These are phyloP conservation scores for Clepsis dumicolana DNA, from an alignment of 2,888 invertebrate species.

Conservation along the genomic window DNA sequence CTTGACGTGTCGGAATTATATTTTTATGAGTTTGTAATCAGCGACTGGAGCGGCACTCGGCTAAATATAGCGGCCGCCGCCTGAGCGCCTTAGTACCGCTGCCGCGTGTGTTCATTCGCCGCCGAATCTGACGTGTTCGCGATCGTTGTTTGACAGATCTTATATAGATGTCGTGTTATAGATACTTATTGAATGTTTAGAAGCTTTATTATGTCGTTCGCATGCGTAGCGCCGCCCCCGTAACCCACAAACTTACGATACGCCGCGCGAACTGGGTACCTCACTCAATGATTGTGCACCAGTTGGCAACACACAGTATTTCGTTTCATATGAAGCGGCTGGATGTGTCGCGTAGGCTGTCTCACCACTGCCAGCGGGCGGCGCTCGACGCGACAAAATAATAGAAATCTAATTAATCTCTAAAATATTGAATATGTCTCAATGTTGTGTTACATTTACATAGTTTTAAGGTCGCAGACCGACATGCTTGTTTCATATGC, in stretches of 20 bases:
- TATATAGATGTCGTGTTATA: constrained; percentile 41
- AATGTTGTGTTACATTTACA: constrained; percentile 26
- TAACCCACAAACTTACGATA: too few species aligned
- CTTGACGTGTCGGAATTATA: constrained; percentile 52
- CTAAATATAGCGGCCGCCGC: constrained; percentile 40
- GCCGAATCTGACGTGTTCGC: constrained; percentile 49
- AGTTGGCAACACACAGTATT: too few species aligned
- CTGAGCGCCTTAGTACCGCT: constrained; percentile 52
- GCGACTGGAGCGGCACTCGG: constrained; percentile 39
- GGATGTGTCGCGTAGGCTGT: neutral
- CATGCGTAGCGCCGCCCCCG: neutral
- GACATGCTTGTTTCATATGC: constrained; percentile 27
- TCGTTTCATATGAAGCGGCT: neutral
- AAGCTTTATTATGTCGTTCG: constrained; percentile 28
- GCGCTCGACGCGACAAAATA: neutral
- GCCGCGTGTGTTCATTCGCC: constrained; percentile 68
- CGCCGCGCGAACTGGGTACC: too few species aligned
- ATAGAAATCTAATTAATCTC: constrained; percentile 26
- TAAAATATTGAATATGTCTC: constrained; percentile 28
- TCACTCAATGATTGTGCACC: too few species aligned
- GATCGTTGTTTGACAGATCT: constrained; percentile 38
- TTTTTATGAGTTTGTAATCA: constrained; percentile 56
- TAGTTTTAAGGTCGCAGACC: constrained; percentile 22
- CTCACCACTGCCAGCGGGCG: neutral
- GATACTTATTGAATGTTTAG: constrained; percentile 36